phyloP scores from a whole-genome alignment of 2,888 invertebrate species.

The Emesis furor region DNA sequence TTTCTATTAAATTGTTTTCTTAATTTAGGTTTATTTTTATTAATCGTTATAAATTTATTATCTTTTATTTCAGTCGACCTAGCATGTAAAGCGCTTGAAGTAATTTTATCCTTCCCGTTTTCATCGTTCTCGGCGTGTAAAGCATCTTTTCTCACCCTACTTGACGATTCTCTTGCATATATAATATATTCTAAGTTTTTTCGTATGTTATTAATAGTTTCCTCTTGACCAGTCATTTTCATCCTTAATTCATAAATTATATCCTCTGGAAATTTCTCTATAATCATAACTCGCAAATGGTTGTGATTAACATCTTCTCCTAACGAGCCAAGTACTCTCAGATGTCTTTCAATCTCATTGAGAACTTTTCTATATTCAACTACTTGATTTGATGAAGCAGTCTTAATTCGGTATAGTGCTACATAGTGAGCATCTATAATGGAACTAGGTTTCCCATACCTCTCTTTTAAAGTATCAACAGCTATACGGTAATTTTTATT shows the following conservation, averaged over 20 bases:
- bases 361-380: conserved; percentile 48
- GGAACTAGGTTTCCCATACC: conserved; percentile 46
- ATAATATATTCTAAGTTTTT: conserved; percentile 52
- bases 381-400: conserved; percentile 2
- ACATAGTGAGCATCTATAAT: conserved; percentile 68
- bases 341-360: conserved; percentile 69
- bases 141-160: conserved; percentile 18
- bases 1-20: not conserved
- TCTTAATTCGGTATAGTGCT: conserved; percentile 58
- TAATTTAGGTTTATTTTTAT: not conserved
- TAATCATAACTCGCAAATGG: conserved; percentile 54
- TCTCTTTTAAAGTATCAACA: conserved; percentile 52
- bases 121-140: not conserved
- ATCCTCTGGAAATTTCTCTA: conserved; percentile 57
- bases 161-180: conserved; percentile 47
- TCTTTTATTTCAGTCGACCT: not conserved
- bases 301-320: conserved; percentile 71
- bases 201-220: conserved; percentile 45
- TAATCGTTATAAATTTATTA: not conserved
- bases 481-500: conserved; percentile 64
- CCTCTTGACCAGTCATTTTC: conserved; percentile 39
- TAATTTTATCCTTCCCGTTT: conserved; percentile 27
- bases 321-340: conserved; percentile 67
- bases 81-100: conserved; percentile 35
- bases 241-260: conserved; percentile 56